A percentile compares a stretch with the other conserved stretches of the same genome.
Conservation (phyloP, 2,797 vertebrate genomes). For the Pseudochirops corinnae region DNA sequence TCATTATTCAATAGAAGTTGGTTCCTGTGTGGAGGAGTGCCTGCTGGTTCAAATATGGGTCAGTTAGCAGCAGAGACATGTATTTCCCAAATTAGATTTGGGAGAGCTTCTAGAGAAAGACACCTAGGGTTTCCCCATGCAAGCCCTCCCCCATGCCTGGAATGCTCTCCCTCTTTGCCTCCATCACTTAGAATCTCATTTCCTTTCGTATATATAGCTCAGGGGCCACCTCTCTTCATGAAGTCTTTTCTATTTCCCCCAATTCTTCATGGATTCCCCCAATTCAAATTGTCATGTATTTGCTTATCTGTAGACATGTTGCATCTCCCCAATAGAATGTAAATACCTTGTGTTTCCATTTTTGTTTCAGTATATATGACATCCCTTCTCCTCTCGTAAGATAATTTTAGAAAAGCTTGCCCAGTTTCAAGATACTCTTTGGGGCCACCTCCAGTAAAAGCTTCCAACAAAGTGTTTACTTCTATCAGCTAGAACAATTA, state of each 20-base stretch:
- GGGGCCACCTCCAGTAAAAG: background rate
- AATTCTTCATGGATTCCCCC: background rate
- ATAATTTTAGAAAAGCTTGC: background rate
- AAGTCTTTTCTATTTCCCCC: background rate
- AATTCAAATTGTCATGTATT: background rate
- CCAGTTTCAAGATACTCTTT: background rate
- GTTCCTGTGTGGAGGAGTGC: background rate
- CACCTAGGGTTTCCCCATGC: background rate
- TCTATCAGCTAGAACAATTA: background rate
- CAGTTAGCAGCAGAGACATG: background rate
- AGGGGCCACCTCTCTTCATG: background rate
- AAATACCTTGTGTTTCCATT: background rate
- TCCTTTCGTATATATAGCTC: background rate
- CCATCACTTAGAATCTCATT: background rate
- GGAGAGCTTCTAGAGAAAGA: background rate
- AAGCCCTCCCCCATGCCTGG: background rate
- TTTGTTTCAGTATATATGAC: background rate
- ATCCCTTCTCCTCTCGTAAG: background rate
- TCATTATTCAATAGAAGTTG: conserved; percentile 10
- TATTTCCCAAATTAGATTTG: background rate
- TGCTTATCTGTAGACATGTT: background rate
- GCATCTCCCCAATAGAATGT: background rate
- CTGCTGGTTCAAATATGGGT: background rate
- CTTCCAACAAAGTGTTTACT: background rate
- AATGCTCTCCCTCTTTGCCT: background rate